A percentile compares a stretch with the other conserved stretches of the same genome.
Conservation (phyloP, 1,140 invertebrate species). For the Nephotettix cincticeps region DNA sequence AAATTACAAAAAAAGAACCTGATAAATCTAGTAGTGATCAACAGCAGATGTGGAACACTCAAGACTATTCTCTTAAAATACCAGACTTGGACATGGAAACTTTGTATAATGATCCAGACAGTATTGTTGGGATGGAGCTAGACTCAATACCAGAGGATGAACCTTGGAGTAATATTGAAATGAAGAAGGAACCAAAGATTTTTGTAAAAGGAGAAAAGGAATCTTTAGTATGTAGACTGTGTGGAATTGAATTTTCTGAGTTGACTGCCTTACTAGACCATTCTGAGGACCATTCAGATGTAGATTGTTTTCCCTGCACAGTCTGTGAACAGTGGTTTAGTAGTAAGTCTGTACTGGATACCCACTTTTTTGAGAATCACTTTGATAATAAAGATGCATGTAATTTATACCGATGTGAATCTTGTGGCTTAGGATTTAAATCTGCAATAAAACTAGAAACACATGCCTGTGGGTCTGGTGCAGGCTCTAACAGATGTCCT, state of each 20-base stretch:
- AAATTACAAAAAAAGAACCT: too few relatives aligned
- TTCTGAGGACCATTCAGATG: slow-evolving; percentile 30
- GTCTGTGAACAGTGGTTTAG: slow-evolving; percentile 29
- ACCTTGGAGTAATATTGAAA: slow-evolving; percentile 9
- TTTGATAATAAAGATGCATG: background rate
- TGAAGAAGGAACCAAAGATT: background rate
- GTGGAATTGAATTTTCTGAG: slow-evolving; percentile 28
- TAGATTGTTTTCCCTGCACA: slow-evolving; percentile 28
- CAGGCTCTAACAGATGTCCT: slow-evolving; percentile 26
- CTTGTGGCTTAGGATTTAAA: slow-evolving; percentile 30
- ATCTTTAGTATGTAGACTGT: slow-evolving; percentile 25
- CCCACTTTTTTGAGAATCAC: slow-evolving; percentile 31
- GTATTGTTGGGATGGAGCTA: slow-evolving; percentile 28
- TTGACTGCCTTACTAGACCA: slow-evolving; percentile 27
- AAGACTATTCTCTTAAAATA: slow-evolving; percentile 15
- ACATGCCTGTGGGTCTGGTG: slow-evolving; percentile 19
- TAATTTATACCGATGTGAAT: slow-evolving; percentile 29
- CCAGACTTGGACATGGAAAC: slow-evolving; percentile 28
- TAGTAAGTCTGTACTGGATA: slow-evolving; percentile 27
- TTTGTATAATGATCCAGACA: slow-evolving; percentile 24
- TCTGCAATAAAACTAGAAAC: background rate
- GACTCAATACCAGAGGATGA: slow-evolving; percentile 30
- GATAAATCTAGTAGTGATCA: slow-evolving; percentile 3
- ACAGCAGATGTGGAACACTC: slow-evolving; percentile 19
- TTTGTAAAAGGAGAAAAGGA: slow-evolving; percentile 13